Evolutionary conservation across 1,140 invertebrate species (phyloP).

Genomic region (Pseudomyrmex gracilis): DNA sequence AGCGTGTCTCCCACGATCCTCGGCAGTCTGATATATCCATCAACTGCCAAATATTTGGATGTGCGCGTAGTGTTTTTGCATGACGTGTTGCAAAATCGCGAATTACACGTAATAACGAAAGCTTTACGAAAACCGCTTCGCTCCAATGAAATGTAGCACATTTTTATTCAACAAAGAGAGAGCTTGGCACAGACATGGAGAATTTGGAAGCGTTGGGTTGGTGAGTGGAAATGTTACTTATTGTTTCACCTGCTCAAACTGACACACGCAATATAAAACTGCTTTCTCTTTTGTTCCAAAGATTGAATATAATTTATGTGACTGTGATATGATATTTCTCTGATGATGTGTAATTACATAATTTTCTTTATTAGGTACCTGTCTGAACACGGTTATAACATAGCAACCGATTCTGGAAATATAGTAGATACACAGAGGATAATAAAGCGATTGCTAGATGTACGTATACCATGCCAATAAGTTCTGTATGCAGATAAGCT

Average conservation of each 20-base stretch:
- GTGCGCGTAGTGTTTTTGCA: conserved; percentile 31
- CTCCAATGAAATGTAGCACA: conserved; percentile 4
- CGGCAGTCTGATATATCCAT: conserved; percentile 49
- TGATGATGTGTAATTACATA: not conserved
- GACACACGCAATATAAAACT: no score
- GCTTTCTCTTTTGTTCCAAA: no score
- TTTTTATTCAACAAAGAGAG: conserved; percentile 17
- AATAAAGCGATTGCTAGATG: conserved; percentile 90
- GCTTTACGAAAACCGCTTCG: not conserved
- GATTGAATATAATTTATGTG: not conserved
- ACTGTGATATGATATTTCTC: not conserved
- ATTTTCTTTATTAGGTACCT: conserved; percentile 87
- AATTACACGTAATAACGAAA: conserved; percentile 2
- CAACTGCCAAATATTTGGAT: conserved; percentile 77
- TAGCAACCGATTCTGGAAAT: conserved; percentile 88
- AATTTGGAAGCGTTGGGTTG: conserved; percentile 87
- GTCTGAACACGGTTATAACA: conserved; percentile 88
- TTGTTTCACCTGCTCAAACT: not conserved
- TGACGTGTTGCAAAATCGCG: not conserved
- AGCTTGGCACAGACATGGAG: conserved; percentile 74
- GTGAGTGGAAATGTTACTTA: conserved; percentile 81
- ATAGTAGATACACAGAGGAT: conserved; percentile 88
- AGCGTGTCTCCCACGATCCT: not conserved
- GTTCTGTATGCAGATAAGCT: not conserved
- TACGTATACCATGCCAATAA: conserved; percentile 85